Percentiles rank a stretch among this genome's conserved stretches.
These are phyloP conservation scores for Empidonax alnorum DNA, from an alignment of 2,113 vertebrate species.

Conservation along the genomic window DNA sequence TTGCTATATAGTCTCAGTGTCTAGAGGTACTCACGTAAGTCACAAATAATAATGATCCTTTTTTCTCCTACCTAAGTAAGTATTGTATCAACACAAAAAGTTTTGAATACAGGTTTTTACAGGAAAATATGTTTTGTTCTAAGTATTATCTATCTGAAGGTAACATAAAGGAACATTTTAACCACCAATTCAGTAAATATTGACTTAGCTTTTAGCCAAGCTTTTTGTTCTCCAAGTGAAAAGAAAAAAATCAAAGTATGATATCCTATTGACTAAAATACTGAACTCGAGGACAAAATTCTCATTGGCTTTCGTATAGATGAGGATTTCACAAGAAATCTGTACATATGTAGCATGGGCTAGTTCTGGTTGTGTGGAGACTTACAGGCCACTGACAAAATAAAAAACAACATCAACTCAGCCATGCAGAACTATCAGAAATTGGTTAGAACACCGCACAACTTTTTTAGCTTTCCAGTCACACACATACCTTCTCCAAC, in stretches of 20 bases:
- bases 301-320: background rate
- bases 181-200: background rate
- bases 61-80: background rate
- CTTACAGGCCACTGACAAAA: background rate
- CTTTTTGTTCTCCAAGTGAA: background rate
- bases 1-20: background rate
- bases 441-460: background rate
- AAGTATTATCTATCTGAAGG: background rate
- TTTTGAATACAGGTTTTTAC: background rate
- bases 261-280: background rate
- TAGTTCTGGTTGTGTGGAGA: background rate
- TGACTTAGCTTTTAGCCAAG: background rate
- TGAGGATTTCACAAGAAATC: background rate
- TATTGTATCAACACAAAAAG: background rate
- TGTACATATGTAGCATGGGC: background rate
- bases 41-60: background rate
- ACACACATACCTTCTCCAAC: background rate
- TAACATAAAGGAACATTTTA: background rate
- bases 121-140: background rate
- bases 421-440: background rate
- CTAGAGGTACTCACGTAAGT: background rate
- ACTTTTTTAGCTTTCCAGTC: conserved; percentile 11
- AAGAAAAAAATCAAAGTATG: background rate
- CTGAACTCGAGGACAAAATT: background rate
- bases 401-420: background rate